Conservation (phyloP, 2,888 invertebrate genomes). For the Mystacides longicornis region DNA sequence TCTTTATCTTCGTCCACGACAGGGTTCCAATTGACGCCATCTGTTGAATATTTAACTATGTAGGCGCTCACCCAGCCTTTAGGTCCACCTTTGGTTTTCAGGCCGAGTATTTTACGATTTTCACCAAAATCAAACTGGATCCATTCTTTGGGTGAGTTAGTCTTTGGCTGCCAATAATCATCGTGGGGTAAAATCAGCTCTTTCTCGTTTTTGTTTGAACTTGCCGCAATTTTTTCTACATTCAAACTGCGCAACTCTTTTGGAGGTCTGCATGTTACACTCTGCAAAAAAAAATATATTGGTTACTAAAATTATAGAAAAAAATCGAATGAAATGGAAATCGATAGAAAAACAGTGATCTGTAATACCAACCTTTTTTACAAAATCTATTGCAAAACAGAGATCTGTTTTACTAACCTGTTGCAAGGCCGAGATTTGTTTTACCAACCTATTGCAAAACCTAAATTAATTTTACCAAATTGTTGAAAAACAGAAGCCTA, state of each 20-base stretch:
- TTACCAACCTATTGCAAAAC: too few species aligned
- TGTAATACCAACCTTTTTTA: too few species aligned
- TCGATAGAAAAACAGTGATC: too few species aligned
- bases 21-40: conserved; percentile 64
- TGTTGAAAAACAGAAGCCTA: too few species aligned
- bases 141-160: conserved; percentile 62
- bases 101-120: conserved; percentile 68
- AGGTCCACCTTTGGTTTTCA: conserved; percentile 64
- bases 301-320: too few species aligned
- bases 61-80: conserved; percentile 70
- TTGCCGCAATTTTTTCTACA: background rate
- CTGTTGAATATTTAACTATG: conserved; percentile 65
- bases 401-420: too few species aligned
- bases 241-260: background rate
- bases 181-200: background rate
- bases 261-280: background rate
- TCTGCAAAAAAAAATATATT: background rate
- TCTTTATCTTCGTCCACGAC: conserved; percentile 51
- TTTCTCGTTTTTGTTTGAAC: background rate
- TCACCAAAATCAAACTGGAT: conserved; percentile 71
- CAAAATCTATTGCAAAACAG: too few species aligned
- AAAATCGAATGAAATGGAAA: too few species aligned
- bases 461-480: too few species aligned
- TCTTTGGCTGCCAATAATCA: conserved; percentile 54
- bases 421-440: too few species aligned